Conservation (phyloP, 2,113 vertebrate genomes). For the Tupaia tana region DNA sequence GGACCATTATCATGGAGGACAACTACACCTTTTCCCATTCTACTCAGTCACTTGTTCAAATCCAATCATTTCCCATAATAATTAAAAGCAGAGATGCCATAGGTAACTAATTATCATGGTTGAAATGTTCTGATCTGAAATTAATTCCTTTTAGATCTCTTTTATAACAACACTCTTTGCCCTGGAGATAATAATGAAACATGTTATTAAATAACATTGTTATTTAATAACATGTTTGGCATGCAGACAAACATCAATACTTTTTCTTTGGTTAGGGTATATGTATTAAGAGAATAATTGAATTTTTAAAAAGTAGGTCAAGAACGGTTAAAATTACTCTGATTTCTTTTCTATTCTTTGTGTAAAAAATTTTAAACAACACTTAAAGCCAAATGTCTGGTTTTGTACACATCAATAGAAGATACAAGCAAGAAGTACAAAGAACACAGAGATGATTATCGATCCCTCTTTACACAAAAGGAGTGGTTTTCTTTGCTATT, state of each 20-base stretch:
- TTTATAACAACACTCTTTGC: constrained; percentile 9
- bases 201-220: neutral
- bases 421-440: constrained; percentile 73
- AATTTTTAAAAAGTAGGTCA: constrained; percentile 50
- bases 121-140: constrained; percentile 19
- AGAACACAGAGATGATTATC: constrained; percentile 61
- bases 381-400: constrained; percentile 60
- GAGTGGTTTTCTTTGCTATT: constrained; percentile 71
- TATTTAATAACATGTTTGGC: neutral
- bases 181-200: constrained; percentile 1
- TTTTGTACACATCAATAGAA: constrained; percentile 70
- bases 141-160: neutral
- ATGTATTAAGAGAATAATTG: neutral
- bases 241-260: constrained; percentile 2
- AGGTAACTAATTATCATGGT: neutral
- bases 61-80: neutral
- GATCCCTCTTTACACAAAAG: constrained; percentile 68
- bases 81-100: neutral
- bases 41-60: neutral
- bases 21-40: neutral
- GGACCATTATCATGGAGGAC: neutral
- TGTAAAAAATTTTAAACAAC: constrained; percentile 35
- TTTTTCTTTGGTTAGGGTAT: constrained; percentile 13
- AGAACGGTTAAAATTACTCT: constrained; percentile 52
- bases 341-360: constrained; percentile 28